Conservation (phyloP, 2,797 vertebrate genomes). For the Melanotaenia trifasciata region DNA sequence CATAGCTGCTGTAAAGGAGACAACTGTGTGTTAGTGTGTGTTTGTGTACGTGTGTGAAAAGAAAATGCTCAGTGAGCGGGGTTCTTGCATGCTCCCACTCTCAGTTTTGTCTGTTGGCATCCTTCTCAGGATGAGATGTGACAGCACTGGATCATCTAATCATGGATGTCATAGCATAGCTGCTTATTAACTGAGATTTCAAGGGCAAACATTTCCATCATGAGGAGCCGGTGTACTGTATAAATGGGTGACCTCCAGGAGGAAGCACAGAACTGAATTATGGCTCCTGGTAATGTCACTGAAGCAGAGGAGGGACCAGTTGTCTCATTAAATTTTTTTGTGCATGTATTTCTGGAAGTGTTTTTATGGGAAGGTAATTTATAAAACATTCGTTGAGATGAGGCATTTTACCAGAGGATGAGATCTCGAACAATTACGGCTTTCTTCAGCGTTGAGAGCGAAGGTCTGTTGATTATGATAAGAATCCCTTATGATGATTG, state of each 20-base stretch:
- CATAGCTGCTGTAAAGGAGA: conserved; percentile 45
- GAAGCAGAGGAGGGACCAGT: conserved; percentile 50
- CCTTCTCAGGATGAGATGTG: conserved; percentile 74
- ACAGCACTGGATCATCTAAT: conserved; percentile 78
- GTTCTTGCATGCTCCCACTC: conserved; percentile 52
- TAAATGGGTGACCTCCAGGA: conserved; percentile 39
- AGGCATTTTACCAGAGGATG: conserved; percentile 29
- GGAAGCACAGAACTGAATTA: conserved; percentile 45
- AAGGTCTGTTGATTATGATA: conserved; percentile 54
- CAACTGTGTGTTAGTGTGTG: conserved; percentile 17
- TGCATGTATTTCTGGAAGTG: conserved; percentile 27
- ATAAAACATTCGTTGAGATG: conserved; percentile 23
- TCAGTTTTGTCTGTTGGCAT: conserved; percentile 73
- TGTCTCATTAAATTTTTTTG: conserved; percentile 48
- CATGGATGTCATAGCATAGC: conserved; percentile 74
- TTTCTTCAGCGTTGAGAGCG: conserved; percentile 52
- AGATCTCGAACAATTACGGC: conserved; percentile 33
- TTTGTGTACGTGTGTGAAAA: conserved; percentile 29
- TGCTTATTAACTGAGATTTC: conserved; percentile 79
- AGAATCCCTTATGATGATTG: conserved; percentile 53
- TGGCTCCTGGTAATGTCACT: conserved; percentile 66
- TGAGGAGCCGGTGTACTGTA: conserved; percentile 48
- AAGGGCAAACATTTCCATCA: conserved; percentile 79
- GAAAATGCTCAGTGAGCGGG: conserved; percentile 44
- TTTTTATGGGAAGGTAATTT: conserved; percentile 51